These are phyloP conservation scores for Cyanoliseus patagonus DNA, from an alignment of 2,113 vertebrate species.

Conservation along the genomic window DNA sequence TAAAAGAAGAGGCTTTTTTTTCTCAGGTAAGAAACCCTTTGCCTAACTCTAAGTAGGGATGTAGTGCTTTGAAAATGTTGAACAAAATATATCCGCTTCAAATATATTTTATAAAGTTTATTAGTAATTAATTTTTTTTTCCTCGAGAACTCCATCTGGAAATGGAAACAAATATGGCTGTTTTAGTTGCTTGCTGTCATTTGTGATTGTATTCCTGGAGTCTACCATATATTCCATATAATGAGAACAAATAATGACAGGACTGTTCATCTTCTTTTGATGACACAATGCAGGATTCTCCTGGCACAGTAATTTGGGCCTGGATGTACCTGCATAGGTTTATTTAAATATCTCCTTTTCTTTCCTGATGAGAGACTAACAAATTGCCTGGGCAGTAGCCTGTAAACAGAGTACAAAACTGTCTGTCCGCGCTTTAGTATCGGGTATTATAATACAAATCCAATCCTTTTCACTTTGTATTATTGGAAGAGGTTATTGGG, in stretches of 20 bases:
- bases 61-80: not conserved
- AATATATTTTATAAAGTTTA: not conserved
- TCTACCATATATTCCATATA: not conserved
- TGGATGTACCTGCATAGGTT: not conserved
- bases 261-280: not conserved
- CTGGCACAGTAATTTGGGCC: not conserved
- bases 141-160: not conserved
- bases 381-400: not conserved
- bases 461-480: not conserved
- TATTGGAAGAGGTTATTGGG: not conserved
- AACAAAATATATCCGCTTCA: rapidly evolving
- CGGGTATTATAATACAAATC: not conserved
- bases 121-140: not conserved
- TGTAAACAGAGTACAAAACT: not conserved
- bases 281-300: not conserved
- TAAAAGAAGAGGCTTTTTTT: not conserved
- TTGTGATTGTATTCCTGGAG: not conserved
- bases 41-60: not conserved
- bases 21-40: constrained; percentile 19
- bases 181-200: not conserved
- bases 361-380: not conserved
- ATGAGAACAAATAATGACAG: not conserved
- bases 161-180: not conserved
- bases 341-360: not conserved
- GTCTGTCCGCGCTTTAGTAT: not conserved